Evolutionary conservation across 1,140 invertebrate species (phyloP).

Genomic region (Pseudomyrmex pallidus): DNA sequence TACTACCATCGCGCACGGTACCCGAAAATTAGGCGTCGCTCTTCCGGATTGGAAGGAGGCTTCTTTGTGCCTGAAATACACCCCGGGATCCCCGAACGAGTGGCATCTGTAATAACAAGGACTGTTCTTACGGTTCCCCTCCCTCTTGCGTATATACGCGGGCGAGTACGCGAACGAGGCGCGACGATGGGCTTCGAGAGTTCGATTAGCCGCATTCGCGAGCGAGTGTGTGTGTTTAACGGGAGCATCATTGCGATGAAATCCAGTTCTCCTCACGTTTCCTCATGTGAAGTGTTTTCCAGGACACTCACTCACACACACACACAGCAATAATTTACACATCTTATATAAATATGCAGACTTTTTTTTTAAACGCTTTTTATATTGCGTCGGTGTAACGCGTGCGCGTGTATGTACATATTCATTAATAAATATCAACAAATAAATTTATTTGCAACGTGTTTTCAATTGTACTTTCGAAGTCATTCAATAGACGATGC

Average conservation of each 20-base stretch:
- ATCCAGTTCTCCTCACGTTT: background rate
- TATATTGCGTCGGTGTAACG: no score
- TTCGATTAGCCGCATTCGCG: slow-evolving; percentile 44
- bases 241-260: background rate
- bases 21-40: slow-evolving; percentile 71
- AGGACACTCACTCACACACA: no score
- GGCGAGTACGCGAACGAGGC: slow-evolving; percentile 55
- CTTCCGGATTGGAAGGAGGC: slow-evolving; percentile 69
- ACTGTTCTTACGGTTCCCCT: slow-evolving; percentile 61
- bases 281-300: background rate
- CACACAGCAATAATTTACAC: no score
- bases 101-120: slow-evolving; percentile 83
- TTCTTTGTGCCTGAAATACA: slow-evolving; percentile 83
- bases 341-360: no score
- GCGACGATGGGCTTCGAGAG: slow-evolving; percentile 57
- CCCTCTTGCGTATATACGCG: slow-evolving; percentile 43
- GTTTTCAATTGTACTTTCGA: no score
- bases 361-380: no score
- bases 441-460: no score
- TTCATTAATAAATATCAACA: no score
- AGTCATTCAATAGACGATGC: background rate
- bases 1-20: slow-evolving; percentile 26
- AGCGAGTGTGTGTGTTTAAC: slow-evolving; percentile 12
- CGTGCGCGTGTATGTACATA: no score
- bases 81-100: slow-evolving; percentile 73